Conservation (phyloP, 2,113 vertebrate species). For the Microtus pennsylvanicus region DNA sequence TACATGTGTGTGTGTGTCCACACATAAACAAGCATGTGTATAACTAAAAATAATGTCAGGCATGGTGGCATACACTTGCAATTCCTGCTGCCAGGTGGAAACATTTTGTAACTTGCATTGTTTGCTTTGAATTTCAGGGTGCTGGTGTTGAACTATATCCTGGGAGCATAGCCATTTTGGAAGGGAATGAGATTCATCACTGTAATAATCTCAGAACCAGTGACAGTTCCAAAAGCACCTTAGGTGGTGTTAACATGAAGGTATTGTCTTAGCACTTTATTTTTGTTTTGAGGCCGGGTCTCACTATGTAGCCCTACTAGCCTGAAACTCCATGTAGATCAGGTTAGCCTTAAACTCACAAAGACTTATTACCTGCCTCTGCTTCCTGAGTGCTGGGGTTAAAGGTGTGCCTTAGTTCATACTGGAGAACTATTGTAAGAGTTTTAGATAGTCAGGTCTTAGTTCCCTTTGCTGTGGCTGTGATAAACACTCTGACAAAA, state of each 20-base stretch:
- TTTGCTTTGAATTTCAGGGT: conserved; percentile 70
- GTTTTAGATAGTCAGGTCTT: neutral
- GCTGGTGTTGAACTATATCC: conserved; percentile 82
- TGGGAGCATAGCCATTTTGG: conserved; percentile 76
- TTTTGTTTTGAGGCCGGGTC: neutral
- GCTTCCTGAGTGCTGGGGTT: neutral
- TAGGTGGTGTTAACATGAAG: conserved; percentile 82
- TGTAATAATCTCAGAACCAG: conserved; percentile 77
- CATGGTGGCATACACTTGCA: neutral
- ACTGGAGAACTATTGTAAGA: neutral
- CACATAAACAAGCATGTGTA: neutral
- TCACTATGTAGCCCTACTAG: neutral
- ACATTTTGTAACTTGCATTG: neutral
- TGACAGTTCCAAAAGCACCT: conserved; percentile 75
- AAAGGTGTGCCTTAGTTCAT: neutral
- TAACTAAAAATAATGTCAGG: neutral
- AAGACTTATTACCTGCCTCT: neutral
- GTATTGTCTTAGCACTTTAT: conserved; percentile 56
- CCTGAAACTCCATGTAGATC: neutral
- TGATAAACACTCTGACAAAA: neutral
- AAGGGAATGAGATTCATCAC: conserved; percentile 84
- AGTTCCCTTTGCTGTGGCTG: neutral
- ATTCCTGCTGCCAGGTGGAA: neutral
- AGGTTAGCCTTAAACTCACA: neutral
- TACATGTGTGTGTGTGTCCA: neutral